Base-by-base conservation (phyloP, 2,113 vertebrate genomes). In the Semicossyphus pulcher region DNA sequence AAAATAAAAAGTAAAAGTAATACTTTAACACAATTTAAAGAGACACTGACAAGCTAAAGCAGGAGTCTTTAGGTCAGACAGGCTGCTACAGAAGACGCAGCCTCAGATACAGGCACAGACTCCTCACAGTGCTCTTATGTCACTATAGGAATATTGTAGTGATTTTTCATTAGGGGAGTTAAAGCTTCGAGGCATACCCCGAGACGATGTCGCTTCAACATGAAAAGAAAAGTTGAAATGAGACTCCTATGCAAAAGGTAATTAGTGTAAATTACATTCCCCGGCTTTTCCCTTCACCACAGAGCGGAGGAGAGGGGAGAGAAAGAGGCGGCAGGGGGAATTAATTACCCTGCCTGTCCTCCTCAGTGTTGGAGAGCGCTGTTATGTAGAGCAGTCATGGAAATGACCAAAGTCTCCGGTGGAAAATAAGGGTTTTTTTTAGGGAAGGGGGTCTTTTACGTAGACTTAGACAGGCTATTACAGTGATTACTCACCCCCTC, bases 211-310 rank as follows among this genome's bases (percentile, higher is more conserved):
- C n/a, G 5, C 79, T 73, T 49, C 64, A 32, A 88, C 82, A 85
- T 91, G 75, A 89, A 91, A 88, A 84, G 84, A 76, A 86, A 90
- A 89, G 86, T 85, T 92, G 85, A 86, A 91, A 90, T 82, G 78
- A 92, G 88, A 89, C 84, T 81, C 80, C 86, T 81, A 76, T 80
- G 88, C 81, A 86, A 88, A 89, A 91, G 89, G 86, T 91, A 91
- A 91, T 92, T 91, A 92, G 88, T 78, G 85, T 83, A 89, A 92
- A 93, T 92, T 84, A 87, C 88, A 86, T 89, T 92, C 86, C 76
- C 81, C 42, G 72, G 81, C 82, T 87, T 89, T 86, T 79, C 78
- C 80, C 80, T 79, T 72, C 84, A 73, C 83, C 74, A 45, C 49
- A 6, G 69, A 88, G 84, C 82, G 78, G 75, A 80, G 83, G 78